A percentile compares a stretch with the other conserved stretches of the same genome.
Conservation (phyloP, 2,113 vertebrate species). For the Heteronetta atricapilla region DNA sequence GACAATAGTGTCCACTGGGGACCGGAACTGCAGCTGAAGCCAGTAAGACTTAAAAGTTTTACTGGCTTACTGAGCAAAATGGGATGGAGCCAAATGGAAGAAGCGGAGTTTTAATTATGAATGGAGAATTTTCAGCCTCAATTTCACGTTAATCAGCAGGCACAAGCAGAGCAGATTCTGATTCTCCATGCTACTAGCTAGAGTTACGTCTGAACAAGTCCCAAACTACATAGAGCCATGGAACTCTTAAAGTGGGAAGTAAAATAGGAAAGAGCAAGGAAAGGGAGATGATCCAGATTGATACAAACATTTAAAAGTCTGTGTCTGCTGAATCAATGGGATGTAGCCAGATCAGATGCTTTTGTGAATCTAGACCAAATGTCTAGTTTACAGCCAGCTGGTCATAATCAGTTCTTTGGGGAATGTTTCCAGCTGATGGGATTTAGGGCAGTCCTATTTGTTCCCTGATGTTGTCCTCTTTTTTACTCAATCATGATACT, state of each 20-base stretch:
- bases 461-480: neutral
- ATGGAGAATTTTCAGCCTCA: neutral
- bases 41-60: neutral
- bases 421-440: slow-evolving; percentile 56
- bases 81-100: neutral
- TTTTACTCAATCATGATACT: neutral
- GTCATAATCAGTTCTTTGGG: slow-evolving; percentile 26
- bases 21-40: neutral
- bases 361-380: slow-evolving; percentile 42
- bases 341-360: slow-evolving; percentile 9
- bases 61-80: neutral
- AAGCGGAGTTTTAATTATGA: neutral
- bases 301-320: neutral
- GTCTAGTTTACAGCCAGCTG: slow-evolving; percentile 53
- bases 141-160: neutral
- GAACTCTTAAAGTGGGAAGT: neutral
- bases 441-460: slow-evolving; percentile 17
- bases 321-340: slow-evolving; percentile 4
- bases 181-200: neutral
- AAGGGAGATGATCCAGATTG: slow-evolving; percentile 9
- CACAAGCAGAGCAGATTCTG: neutral
- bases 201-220: neutral
- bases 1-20: neutral
- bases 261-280: neutral
- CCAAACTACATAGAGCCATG: neutral